Percentiles rank a stretch among this genome's conserved stretches.
These are phyloP conservation scores for Adelges cooleyi DNA, from an alignment of 1,140 invertebrate genomes.

Conservation along the genomic window DNA sequence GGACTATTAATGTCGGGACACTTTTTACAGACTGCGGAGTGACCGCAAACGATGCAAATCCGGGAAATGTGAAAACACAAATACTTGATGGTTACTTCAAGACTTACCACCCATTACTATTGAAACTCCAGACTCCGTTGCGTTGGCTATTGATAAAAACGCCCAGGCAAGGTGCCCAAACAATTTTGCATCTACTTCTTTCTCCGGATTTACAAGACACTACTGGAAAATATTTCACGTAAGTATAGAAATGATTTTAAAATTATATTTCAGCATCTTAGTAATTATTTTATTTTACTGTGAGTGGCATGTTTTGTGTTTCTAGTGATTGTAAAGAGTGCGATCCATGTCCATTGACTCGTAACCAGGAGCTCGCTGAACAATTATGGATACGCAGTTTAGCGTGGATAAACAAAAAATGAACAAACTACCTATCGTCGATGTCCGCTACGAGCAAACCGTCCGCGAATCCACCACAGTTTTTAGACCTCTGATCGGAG, in stretches of 20 bases:
- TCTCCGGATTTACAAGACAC: neutral
- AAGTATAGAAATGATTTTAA: neutral
- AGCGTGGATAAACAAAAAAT: neutral
- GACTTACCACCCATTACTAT: neutral
- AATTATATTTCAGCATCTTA: no score
- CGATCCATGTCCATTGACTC: neutral
- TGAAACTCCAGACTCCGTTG: neutral
- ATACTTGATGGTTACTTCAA: neutral
- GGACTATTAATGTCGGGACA: neutral
- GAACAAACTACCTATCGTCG: neutral
- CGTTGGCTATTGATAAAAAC: neutral
- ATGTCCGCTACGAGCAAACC: neutral
- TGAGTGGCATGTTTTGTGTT: no score
- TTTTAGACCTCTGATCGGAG: neutral
- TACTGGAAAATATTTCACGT: neutral
- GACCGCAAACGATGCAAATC: neutral
- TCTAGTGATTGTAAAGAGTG: neutral
- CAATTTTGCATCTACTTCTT: neutral
- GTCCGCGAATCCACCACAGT: neutral
- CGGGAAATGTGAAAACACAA: neutral
- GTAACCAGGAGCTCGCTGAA: neutral
- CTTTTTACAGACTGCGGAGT: neutral
- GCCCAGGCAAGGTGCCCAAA: neutral
- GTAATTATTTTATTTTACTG: no score
- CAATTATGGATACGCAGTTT: neutral